Conservation (phyloP, 2,888 invertebrate species). For the Leucophenga montana region DNA sequence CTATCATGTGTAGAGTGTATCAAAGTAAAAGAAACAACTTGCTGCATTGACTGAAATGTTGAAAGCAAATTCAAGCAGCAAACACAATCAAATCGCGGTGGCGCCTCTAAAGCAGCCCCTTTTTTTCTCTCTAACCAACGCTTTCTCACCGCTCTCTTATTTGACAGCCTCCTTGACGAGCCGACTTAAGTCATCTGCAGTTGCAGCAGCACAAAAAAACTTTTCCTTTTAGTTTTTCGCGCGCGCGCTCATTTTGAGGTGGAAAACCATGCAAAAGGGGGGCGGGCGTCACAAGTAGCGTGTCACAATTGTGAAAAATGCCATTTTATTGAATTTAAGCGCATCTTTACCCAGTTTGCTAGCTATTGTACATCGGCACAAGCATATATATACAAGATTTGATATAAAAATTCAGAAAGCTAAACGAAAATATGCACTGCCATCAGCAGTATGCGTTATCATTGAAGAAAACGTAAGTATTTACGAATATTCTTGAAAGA, state of each 20-base stretch:
- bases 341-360: constrained; percentile 69
- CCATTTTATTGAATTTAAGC: constrained; percentile 55
- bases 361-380: constrained; percentile 37
- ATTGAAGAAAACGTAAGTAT: no score
- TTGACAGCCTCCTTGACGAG: constrained; percentile 19
- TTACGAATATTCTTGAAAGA: no score
- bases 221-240: constrained; percentile 59
- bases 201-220: constrained; percentile 44
- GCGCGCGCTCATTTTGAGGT: not conserved
- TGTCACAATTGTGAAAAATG: not conserved
- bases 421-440: not conserved
- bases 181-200: constrained; percentile 20
- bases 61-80: not conserved
- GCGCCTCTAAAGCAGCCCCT: no score
- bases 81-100: not conserved
- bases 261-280: not conserved
- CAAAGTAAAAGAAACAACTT: no score
- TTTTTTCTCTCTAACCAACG: no score
- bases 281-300: no score
- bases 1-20: no score
- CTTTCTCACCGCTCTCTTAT: constrained; percentile 19
- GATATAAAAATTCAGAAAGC: constrained; percentile 8
- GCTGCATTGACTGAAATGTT: no score
- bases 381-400: constrained; percentile 25
- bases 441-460: no score